phyloP scores from a whole-genome alignment of 2,888 invertebrate species.

The Ariolimax columbianus region DNA sequence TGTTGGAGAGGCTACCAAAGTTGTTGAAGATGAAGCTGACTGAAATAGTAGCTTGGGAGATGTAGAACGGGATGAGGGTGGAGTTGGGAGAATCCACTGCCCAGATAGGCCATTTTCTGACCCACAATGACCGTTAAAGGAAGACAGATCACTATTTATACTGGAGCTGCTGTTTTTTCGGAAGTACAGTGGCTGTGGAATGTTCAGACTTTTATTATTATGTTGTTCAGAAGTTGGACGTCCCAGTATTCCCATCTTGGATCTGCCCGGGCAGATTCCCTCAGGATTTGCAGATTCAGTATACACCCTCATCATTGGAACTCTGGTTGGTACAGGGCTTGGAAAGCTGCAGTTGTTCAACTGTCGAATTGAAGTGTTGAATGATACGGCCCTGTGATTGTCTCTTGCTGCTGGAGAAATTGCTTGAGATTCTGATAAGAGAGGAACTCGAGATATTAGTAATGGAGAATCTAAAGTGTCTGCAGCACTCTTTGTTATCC shows the following conservation, averaged over 20 bases:
- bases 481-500: slow-evolving; percentile 66
- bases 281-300: slow-evolving; percentile 21
- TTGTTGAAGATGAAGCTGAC: slow-evolving; percentile 40
- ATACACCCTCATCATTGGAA: slow-evolving; percentile 30
- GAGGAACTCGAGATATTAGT: slow-evolving; percentile 40
- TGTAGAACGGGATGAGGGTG: slow-evolving; percentile 59
- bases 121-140: slow-evolving; percentile 58
- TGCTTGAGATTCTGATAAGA: slow-evolving; percentile 47
- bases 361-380: background rate
- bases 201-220: slow-evolving; percentile 67
- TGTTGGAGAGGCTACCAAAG: slow-evolving; percentile 35
- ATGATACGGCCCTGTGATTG: slow-evolving; percentile 7
- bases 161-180: slow-evolving; percentile 53
- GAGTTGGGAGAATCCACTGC: slow-evolving; percentile 59
- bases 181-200: slow-evolving; percentile 64
- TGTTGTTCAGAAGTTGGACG: slow-evolving; percentile 68
- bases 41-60: slow-evolving; percentile 53
- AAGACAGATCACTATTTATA: slow-evolving; percentile 52
- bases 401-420: slow-evolving; percentile 29
- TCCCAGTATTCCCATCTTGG: slow-evolving; percentile 47
- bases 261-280: background rate
- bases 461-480: slow-evolving; percentile 52
- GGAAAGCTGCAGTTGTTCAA: slow-evolving; percentile 13
- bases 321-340: slow-evolving; percentile 32
- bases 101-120: slow-evolving; percentile 58